These are phyloP conservation scores for Oreochromis mossambicus DNA, from an alignment of 2,797 vertebrate species.

Conservation along the genomic window DNA sequence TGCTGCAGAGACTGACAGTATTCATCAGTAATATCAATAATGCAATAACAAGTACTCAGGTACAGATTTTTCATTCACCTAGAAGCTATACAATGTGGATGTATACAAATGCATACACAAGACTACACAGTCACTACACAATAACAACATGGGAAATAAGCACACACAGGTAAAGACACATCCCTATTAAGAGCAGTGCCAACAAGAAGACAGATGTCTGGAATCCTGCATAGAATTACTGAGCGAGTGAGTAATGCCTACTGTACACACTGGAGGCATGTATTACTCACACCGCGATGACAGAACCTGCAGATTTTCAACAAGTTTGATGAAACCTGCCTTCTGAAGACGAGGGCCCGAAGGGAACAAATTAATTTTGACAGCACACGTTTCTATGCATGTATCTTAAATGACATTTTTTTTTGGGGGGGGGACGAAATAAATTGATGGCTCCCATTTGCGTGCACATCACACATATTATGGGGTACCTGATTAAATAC, in stretches of 20 bases:
- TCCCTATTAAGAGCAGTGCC: slow-evolving; percentile 13
- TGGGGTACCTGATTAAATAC: neutral
- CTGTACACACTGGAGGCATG: slow-evolving; percentile 8
- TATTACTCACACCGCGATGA: slow-evolving; percentile 12
- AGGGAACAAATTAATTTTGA: slow-evolving; percentile 2
- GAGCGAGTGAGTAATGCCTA: slow-evolving; percentile 52
- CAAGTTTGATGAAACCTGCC: slow-evolving; percentile 9
- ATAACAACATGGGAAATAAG: neutral
- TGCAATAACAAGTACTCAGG: neutral
- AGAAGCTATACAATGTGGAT: neutral
- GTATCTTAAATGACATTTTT: neutral
- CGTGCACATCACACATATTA: neutral
- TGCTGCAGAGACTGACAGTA: neutral
- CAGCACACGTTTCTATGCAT: neutral
- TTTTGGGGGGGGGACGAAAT: neutral
- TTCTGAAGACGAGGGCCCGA: neutral
- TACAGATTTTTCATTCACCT: neutral
- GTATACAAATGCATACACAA: neutral
- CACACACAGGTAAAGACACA: slow-evolving; percentile 42
- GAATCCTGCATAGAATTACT: slow-evolving; percentile 46
- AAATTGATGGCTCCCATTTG: neutral
- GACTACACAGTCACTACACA: neutral
- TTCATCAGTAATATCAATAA: neutral
- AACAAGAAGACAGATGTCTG: slow-evolving; percentile 43
- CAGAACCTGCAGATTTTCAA: slow-evolving; percentile 12